These are phyloP conservation scores for Anolis apletophallus DNA, from an alignment of 2,797 vertebrate genomes.

Conservation along the genomic window DNA sequence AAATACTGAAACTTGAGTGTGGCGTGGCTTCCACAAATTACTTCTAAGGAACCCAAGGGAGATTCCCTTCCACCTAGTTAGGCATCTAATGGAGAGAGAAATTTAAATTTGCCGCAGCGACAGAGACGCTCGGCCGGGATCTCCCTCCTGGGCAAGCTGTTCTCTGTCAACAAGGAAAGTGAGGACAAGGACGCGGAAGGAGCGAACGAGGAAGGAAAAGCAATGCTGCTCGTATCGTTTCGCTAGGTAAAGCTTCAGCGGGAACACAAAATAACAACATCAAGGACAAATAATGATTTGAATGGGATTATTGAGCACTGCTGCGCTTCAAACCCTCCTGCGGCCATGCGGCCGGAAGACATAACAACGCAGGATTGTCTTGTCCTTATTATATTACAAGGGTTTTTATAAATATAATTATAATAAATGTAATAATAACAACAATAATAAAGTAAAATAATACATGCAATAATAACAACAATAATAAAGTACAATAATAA, in stretches of 20 bases:
- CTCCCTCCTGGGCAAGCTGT: constrained; percentile 21
- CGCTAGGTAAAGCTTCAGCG: constrained; percentile 15
- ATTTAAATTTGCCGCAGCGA: constrained; percentile 13
- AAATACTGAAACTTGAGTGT: not conserved
- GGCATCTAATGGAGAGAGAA: constrained; percentile 15
- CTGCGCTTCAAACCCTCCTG: constrained; percentile 24
- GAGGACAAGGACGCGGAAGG: constrained; percentile 35
- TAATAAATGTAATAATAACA: too few species aligned
- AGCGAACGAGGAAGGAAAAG: not conserved
- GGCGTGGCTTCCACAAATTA: constrained; percentile 13
- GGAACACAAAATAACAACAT: constrained; percentile 21
- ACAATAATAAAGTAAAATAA: too few species aligned
- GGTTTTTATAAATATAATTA: too few species aligned
- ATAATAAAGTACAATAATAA: too few species aligned
- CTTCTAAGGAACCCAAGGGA: constrained; percentile 19
- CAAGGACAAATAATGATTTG: constrained; percentile 41
- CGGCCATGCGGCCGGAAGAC: not conserved
- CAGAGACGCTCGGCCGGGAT: not conserved
- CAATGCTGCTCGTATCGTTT: not conserved
- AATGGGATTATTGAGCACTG: constrained; percentile 47
- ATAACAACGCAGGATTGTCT: not conserved
- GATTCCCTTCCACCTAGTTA: constrained; percentile 24
- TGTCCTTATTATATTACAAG: not conserved
- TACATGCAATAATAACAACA: too few species aligned
- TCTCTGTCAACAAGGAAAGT: constrained; percentile 44